Evolutionary conservation across 2,797 vertebrate species (phyloP), one percentile per base, ranked within the genome.

Genomic region (Bothrops alternatus): DNA sequence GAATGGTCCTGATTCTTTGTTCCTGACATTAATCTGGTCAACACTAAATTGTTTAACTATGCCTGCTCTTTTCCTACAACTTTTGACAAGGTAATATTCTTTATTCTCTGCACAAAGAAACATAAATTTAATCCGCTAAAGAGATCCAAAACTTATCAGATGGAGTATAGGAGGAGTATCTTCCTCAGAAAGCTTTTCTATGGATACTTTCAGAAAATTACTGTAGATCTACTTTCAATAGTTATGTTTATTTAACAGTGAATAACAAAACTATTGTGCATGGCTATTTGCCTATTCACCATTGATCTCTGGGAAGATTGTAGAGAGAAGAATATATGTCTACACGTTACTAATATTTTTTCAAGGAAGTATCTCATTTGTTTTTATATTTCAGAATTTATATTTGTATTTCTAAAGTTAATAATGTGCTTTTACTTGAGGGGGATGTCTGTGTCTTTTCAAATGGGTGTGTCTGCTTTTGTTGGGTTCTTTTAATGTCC

Each of bases 361-460:
- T 91, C 90, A 89, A 92, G 8, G 23, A 92, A 78, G 26, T 0
- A 20, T 63, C 65, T 3, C 82, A 3, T 11, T 4, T 53, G 65
- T 92, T 94, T 78, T 89, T 57, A 88, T 57, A 23, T 1, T 93
- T 6, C 32, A 47, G 78, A 18, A 28, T 12, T 60, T 88, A 50
- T 4, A 86, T 57, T 91, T 88, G 53, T 4, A 86, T 57, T 91
- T 93, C 56, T 14, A 94, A 91, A 90, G 53, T 93, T 65, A 91
- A 93, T 91, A 14, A 85, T 87, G 93, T 92, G 61, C 91, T 37
- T 85, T 94, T 92, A 95, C 87, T 60, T 95, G 60, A 93, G 32
- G 61, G 91, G 89, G 86, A 82, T 25, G 20, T 90, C 32, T 73
- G 65, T 61, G 88, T 90, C 65, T 88, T 26, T 56, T 61, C 56